These are phyloP conservation scores for Pterois miles DNA, from an alignment of 2,797 vertebrate species.

Conservation along the genomic window DNA sequence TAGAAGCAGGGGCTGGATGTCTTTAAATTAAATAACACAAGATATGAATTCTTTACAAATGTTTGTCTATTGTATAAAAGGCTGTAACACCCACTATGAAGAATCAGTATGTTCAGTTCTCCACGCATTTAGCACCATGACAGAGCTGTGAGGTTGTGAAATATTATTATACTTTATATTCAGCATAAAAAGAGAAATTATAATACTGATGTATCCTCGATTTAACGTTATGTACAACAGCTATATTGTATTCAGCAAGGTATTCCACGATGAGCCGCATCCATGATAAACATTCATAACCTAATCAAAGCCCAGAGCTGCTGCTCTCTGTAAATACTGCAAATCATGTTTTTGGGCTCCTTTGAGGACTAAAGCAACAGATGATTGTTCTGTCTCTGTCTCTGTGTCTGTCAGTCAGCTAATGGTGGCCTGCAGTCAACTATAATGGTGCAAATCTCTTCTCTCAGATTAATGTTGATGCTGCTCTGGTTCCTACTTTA, in stretches of 20 bases:
- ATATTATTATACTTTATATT: not conserved
- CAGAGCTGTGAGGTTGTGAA: not conserved
- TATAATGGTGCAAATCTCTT: conserved; percentile 10
- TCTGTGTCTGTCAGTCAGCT: not conserved
- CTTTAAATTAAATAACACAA: not conserved
- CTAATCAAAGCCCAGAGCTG: conserved; percentile 22
- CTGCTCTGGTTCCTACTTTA: not conserved
- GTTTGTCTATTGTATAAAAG: not conserved
- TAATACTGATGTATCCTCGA: not conserved
- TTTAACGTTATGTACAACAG: not conserved
- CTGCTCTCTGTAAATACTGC: conserved; percentile 17
- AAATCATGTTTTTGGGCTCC: conserved; percentile 22
- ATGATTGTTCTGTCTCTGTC: conserved; percentile 19
- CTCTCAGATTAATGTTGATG: conserved; percentile 10
- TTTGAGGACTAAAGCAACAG: conserved; percentile 16
- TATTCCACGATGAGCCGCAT: not conserved
- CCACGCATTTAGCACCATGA: not conserved
- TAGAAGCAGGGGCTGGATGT: not conserved
- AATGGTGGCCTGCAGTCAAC: not conserved
- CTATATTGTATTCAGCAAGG: not conserved
- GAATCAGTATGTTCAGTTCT: not conserved
- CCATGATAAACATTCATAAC: conserved; percentile 28
- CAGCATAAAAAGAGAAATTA: not conserved
- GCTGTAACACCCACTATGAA: not conserved
- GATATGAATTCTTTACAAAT: not conserved